Evolutionary conservation across 2,888 invertebrate genomes (phyloP).

Genomic region (Tinea trinotella): DNA sequence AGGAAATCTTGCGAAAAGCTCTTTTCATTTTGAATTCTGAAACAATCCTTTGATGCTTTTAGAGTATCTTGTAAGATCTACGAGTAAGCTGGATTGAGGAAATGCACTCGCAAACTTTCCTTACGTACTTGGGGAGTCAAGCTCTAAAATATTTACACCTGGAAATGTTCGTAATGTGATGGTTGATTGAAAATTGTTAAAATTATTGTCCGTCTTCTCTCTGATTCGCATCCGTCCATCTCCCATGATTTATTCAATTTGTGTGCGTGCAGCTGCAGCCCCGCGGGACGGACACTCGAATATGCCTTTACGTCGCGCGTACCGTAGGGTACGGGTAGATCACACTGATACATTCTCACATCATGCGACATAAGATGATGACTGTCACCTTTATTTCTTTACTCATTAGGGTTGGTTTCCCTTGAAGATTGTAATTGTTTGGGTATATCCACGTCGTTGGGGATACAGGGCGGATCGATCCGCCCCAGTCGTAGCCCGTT

Average conservation of each 20-base stretch:
- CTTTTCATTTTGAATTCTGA: constrained; percentile 30
- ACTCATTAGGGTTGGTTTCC: neutral
- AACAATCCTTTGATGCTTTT: constrained; percentile 43
- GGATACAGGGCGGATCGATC: constrained; percentile 49
- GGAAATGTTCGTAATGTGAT: neutral
- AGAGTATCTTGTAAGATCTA: neutral
- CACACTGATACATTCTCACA: neutral
- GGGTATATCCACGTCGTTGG: neutral
- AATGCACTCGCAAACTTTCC: constrained; percentile 1
- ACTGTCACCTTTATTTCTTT: neutral
- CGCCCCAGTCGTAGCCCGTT: constrained; percentile 55
- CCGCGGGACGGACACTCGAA: constrained; percentile 43
- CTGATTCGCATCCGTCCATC: constrained; percentile 55
- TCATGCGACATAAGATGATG: neutral
- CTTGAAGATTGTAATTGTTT: neutral
- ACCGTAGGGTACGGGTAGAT: constrained; percentile 12
- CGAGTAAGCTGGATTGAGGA: constrained; percentile 3
- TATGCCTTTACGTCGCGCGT: constrained; percentile 12
- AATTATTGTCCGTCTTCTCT: constrained; percentile 57
- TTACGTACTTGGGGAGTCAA: neutral
- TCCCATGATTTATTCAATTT: constrained; percentile 67
- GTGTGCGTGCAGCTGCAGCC: constrained; percentile 63
- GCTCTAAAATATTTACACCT: too few relatives aligned
- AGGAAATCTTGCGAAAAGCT: constrained; percentile 28
- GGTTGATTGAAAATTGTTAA: neutral